These are phyloP conservation scores for Oreortyx pictus DNA, from an alignment of 2,797 vertebrate species.

Conservation along the genomic window DNA sequence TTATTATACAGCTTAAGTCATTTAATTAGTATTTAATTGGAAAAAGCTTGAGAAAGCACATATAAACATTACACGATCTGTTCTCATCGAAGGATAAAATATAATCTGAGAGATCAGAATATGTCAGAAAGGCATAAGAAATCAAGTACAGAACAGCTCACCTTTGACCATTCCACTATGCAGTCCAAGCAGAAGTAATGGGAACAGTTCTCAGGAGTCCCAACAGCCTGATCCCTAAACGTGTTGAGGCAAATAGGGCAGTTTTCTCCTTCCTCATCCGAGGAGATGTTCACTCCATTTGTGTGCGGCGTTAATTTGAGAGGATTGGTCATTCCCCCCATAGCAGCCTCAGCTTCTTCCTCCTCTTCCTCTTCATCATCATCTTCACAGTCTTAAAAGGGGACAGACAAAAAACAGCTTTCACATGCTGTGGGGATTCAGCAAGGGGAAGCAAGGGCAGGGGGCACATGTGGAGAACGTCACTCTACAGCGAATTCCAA, in stretches of 20 bases:
- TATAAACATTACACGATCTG: not conserved
- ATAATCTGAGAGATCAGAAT: not conserved
- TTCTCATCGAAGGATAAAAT: not conserved
- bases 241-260: conserved; percentile 97
- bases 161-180: conserved; percentile 96
- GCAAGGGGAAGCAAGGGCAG: not conserved
- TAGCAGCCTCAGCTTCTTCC: conserved; percentile 62
- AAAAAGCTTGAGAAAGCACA: conserved; percentile 7
- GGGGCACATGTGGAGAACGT: not conserved
- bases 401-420: not conserved
- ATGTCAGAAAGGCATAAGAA: conserved; percentile 68
- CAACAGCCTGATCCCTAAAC: conserved; percentile 91
- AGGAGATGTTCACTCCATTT: conserved; percentile 69
- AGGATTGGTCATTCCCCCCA: not conserved
- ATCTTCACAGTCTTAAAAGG: conserved; percentile 72
- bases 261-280: conserved; percentile 92
- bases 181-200: conserved; percentile 99
- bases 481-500: not conserved
- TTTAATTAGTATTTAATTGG: not conserved
- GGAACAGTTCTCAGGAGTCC: conserved; percentile 93
- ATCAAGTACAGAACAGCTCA: conserved; percentile 66
- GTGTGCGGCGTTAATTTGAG: conserved; percentile 40
- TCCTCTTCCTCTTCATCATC: conserved; percentile 75
- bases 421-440: not conserved
- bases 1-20: not conserved